Percentiles rank a stretch among this genome's conserved stretches.
Evolutionary conservation across 2,888 invertebrate genomes (phyloP).

Genomic region (Pristionchus mayeri): DNA sequence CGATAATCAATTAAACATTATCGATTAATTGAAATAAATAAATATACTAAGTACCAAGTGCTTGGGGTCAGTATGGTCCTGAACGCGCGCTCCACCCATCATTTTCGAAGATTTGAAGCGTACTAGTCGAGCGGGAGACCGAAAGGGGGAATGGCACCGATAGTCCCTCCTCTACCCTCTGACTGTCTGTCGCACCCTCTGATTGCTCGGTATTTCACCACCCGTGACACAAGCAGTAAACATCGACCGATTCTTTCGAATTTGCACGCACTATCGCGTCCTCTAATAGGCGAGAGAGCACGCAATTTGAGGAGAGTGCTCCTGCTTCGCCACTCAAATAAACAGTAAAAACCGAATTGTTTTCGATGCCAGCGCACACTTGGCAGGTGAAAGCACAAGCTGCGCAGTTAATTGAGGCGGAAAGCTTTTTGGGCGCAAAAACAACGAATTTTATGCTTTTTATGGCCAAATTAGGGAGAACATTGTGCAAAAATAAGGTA

Average conservation of each 20-base stretch:
- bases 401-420: no score
- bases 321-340: constrained; percentile 21
- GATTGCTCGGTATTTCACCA: background rate
- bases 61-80: background rate
- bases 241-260: background rate
- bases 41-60: background rate
- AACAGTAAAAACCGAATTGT: background rate
- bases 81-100: constrained; percentile 22
- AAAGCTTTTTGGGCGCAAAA: background rate
- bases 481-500: no score
- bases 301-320: background rate
- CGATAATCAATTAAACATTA: background rate
- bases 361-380: background rate
- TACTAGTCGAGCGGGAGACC: background rate
- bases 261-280: no score
- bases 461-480: no score
- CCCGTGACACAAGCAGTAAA: constrained; percentile 27
- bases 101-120: background rate
- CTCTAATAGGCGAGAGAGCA: no score
- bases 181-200: background rate
- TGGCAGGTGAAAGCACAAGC: background rate
- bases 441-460: background rate
- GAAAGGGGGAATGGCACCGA: constrained; percentile 22
- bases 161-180: constrained; percentile 3
- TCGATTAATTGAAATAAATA: background rate